Evolutionary conservation across 2,888 invertebrate species (phyloP), one percentile per base, ranked within the genome.

Genomic region (Hyposoter dolosus): DNA sequence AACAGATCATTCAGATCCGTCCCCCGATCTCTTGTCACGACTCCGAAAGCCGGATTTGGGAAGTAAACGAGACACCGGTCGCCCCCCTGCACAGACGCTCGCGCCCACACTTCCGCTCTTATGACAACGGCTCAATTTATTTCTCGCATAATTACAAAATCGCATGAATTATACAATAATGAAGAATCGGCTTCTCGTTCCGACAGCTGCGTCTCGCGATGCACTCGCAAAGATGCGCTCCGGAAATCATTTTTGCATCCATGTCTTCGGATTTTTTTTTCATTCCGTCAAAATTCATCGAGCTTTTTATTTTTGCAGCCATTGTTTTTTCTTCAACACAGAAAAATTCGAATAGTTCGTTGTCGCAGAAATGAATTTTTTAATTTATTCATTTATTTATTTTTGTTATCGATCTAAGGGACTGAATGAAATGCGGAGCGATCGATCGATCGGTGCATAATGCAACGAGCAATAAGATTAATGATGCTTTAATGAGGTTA

Each of bases 401-500:
- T 40, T 40, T 40, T 40, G 7, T 10, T 9, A 35, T 40, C 9
- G 40, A 40, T 40, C 1, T 3, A n/a, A 66, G 82, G 60, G 66
- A 85, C 56, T 66, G 66, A 63, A 71, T 45, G 45, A 69, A 28
- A 65, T 74, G 65, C 68, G 35, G 75, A 45, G 68, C 79, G 56
- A 71, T 63, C 79, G 69, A 74, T 63, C n/a, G 28, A 32, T 81
- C 17, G 10, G 15, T 5, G 60, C 19, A 53, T 53, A 53, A 53
- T 53, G 53, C 53, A 50, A 50, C 50, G 17, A 50, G 19, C 15
- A 28, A 60, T 90, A 90, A 93, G 93, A 93, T 93, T 93, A 93
- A 93, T 93, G 93, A 93, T 91, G 91, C 92, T 93, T 93, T 93
- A 93, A 93, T 93, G 93, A 93, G 93, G 93, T 93, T 93, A 93